A percentile compares a stretch with the other conserved stretches of the same genome.
Conservation (phyloP, 2,888 invertebrate genomes). For the Cheilosia pagana region DNA sequence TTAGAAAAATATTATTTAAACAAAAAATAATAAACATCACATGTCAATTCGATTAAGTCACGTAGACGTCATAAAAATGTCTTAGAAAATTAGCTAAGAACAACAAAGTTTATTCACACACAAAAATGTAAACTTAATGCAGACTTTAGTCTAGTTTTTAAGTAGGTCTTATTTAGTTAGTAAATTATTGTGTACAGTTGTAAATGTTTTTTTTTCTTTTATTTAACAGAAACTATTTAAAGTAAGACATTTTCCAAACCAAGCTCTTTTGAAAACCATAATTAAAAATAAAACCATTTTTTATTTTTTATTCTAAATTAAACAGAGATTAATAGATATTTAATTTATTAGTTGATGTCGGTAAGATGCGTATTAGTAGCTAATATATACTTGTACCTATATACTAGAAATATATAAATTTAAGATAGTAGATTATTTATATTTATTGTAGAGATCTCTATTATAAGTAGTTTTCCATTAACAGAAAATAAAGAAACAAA, state of each 20-base stretch:
- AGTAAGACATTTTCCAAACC: slow-evolving; percentile 9
- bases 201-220: slow-evolving; percentile 25
- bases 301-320: slow-evolving; percentile 12
- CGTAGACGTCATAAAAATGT: slow-evolving; percentile 45
- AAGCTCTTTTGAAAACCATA: slow-evolving; percentile 48
- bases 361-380: no score
- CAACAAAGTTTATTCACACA: slow-evolving; percentile 40
- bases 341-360: slow-evolving; percentile 37
- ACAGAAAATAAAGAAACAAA: slow-evolving; percentile 19
- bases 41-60: slow-evolving; percentile 69
- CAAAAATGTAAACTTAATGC: slow-evolving; percentile 33
- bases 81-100: slow-evolving; percentile 36
- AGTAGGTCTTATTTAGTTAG: slow-evolving; percentile 67
- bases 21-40: slow-evolving; percentile 42
- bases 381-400: slow-evolving; percentile 20
- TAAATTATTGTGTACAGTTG: slow-evolving; percentile 49
- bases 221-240: slow-evolving; percentile 30
- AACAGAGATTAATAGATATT: slow-evolving; percentile 58
- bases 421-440: slow-evolving; percentile 67
- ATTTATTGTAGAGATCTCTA: slow-evolving; percentile 71
- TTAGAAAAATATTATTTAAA: slow-evolving; percentile 31
- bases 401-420: slow-evolving; percentile 38
- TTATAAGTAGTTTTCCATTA: slow-evolving; percentile 67
- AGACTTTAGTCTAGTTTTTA: slow-evolving; percentile 58
- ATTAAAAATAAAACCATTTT: slow-evolving; percentile 9